These are phyloP conservation scores for Salvelinus namaycush DNA, from an alignment of 2,113 vertebrate genomes.

Conservation along the genomic window DNA sequence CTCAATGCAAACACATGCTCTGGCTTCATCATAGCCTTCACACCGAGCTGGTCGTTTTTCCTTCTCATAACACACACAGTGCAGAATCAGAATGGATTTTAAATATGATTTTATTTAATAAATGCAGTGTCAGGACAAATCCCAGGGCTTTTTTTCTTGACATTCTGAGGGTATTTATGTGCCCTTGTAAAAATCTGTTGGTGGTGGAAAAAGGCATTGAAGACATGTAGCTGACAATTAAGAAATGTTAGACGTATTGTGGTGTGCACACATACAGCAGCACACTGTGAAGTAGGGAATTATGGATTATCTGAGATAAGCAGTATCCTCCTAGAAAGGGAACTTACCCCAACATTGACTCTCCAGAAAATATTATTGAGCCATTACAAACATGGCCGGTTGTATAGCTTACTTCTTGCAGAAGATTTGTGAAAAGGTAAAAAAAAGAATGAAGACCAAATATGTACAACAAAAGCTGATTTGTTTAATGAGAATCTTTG, in stretches of 20 bases:
- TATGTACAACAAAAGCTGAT: neutral
- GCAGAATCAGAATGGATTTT: too few relatives aligned
- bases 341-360: neutral
- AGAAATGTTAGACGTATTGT: slow-evolving; percentile 29
- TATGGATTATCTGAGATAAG: slow-evolving; percentile 39
- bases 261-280: slow-evolving; percentile 1
- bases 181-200: slow-evolving; percentile 25
- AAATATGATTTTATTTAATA: neutral
- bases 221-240: slow-evolving; percentile 1
- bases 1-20: slow-evolving; percentile 19
- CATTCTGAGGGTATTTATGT: slow-evolving; percentile 15
- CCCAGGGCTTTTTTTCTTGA: neutral
- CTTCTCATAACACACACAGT: neutral
- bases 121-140: neutral
- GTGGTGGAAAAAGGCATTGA: slow-evolving; percentile 4
- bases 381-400: neutral
- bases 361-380: neutral
- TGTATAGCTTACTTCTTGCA: neutral
- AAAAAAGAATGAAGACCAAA: neutral
- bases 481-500: neutral
- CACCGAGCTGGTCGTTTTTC: neutral
- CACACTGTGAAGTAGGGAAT: slow-evolving; percentile 11
- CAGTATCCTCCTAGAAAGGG: neutral
- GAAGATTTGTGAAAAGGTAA: neutral
- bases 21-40: slow-evolving; percentile 14